Conservation (phyloP, 1,140 invertebrate species). For the Copidosoma floridanum region DNA sequence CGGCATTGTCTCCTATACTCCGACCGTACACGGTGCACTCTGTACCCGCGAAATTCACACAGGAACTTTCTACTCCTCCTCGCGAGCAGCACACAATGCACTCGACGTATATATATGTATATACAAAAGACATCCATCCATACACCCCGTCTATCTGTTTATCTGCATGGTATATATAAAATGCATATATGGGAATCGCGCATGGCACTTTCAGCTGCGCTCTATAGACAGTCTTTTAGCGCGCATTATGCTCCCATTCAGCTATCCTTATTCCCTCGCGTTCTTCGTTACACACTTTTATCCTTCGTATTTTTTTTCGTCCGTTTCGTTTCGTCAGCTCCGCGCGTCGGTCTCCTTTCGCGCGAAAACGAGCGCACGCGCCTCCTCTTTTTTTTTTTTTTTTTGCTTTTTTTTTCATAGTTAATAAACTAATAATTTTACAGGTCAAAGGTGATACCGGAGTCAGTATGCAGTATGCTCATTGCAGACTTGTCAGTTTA, state of each 20-base stretch:
- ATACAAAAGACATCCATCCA: not conserved
- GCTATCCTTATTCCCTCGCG: not conserved
- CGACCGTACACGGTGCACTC: no score
- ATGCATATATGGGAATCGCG: constrained; percentile 1
- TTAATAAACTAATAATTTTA: constrained; percentile 57
- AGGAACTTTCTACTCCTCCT: constrained; percentile 16
- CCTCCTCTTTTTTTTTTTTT: no score
- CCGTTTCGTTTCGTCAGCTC: constrained; percentile 5
- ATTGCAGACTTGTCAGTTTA: constrained; percentile 81
- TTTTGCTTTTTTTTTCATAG: constrained; percentile 40
- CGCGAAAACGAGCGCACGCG: not conserved
- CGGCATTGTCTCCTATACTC: constrained; percentile 13
- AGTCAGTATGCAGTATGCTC: constrained; percentile 85
- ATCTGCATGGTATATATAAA: no score
- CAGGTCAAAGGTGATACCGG: no score
- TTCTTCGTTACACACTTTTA: constrained; percentile 2
- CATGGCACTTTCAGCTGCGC: no score
- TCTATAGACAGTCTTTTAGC: no score
- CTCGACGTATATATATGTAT: not conserved
- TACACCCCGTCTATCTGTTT: no score
- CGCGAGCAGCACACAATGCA: no score
- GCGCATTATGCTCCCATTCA: no score
- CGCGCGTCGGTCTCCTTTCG: constrained; percentile 1
- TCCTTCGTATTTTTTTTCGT: not conserved
- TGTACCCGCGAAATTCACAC: constrained; percentile 14